phyloP scores from a whole-genome alignment of 1,140 invertebrate species.

The Dolichoris vasculosae region DNA sequence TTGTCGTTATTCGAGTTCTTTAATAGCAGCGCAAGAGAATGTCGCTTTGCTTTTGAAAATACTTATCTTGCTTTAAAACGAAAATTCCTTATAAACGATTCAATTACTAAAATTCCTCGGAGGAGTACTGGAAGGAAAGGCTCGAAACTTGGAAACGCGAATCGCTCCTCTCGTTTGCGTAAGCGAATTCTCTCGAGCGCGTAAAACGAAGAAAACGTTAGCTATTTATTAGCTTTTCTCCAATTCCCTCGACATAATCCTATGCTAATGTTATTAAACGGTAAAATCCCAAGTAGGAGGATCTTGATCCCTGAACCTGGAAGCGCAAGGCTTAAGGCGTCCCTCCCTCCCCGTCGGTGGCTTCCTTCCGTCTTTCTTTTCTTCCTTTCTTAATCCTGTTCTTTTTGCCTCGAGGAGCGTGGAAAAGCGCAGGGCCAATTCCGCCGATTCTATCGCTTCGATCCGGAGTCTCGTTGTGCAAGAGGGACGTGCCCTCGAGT shows the following conservation, averaged over 20 bases:
- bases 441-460: no score
- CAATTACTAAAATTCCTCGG: not conserved
- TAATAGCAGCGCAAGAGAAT: not conserved
- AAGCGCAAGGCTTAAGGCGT: not conserved
- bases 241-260: not conserved
- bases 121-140: not conserved
- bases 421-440: not conserved
- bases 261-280: conserved; percentile 14
- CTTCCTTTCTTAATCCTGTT: not conserved
- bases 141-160: no score
- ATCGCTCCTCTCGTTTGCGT: not conserved
- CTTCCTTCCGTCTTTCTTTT: not conserved
- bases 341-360: not conserved
- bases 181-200: not conserved
- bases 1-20: not conserved
- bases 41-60: not conserved
- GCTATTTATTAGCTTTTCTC: not conserved
- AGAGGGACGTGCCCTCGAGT: not conserved
- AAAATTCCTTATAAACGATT: not conserved
- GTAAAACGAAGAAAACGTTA: not conserved
- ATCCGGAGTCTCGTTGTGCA: conserved; percentile 1
- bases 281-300: not conserved
- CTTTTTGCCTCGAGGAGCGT: not conserved
- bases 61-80: not conserved
- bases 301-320: not conserved